Percentiles rank a stretch among this genome's conserved stretches.
Evolutionary conservation across 2,797 vertebrate genomes (phyloP).

Genomic region (Adrianichthys oophorus): DNA sequence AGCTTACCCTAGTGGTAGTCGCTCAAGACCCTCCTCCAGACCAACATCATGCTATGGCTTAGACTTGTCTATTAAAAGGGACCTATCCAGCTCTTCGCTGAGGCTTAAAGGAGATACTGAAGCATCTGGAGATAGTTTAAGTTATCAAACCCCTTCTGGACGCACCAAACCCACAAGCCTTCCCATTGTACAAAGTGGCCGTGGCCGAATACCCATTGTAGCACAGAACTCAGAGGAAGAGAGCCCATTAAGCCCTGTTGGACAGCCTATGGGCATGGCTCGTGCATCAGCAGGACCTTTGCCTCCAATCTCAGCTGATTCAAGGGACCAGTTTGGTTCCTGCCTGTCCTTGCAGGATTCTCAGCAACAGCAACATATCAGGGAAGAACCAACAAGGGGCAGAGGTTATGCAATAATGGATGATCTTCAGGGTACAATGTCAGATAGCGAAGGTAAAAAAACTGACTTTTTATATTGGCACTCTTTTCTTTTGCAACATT

Average conservation of each 20-base stretch:
- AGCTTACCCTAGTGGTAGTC: constrained; percentile 90
- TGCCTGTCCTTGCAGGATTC: constrained; percentile 92
- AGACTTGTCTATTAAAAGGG: constrained; percentile 94
- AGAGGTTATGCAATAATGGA: constrained; percentile 95
- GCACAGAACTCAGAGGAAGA: constrained; percentile 99
- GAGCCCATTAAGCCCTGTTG: constrained; percentile 96
- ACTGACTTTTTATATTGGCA: constrained; percentile 58
- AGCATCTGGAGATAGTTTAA: constrained; percentile 83
- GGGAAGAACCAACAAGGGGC: constrained; percentile 92
- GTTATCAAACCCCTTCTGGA: constrained; percentile 86
- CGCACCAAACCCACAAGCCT: constrained; percentile 96
- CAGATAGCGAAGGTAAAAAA: constrained; percentile 98
- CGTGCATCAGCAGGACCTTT: constrained; percentile 95
- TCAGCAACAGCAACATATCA: constrained; percentile 96
- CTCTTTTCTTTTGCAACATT: constrained; percentile 64
- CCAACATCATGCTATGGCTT: constrained; percentile 97
- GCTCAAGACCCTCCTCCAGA: constrained; percentile 94
- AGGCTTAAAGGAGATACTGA: constrained; percentile 94
- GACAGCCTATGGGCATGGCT: constrained; percentile 99
- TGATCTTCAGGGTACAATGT: constrained; percentile 98
- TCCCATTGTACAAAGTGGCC: constrained; percentile 93
- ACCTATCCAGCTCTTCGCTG: constrained; percentile 93
- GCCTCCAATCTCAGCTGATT: constrained; percentile 97
- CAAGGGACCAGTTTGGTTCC: constrained; percentile 97
- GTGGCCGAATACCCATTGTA: constrained; percentile 95